A percentile compares a stretch with the other conserved stretches of the same genome.
These are phyloP conservation scores for Acleris emargana DNA, from an alignment of 2,888 invertebrate species.

Conservation along the genomic window DNA sequence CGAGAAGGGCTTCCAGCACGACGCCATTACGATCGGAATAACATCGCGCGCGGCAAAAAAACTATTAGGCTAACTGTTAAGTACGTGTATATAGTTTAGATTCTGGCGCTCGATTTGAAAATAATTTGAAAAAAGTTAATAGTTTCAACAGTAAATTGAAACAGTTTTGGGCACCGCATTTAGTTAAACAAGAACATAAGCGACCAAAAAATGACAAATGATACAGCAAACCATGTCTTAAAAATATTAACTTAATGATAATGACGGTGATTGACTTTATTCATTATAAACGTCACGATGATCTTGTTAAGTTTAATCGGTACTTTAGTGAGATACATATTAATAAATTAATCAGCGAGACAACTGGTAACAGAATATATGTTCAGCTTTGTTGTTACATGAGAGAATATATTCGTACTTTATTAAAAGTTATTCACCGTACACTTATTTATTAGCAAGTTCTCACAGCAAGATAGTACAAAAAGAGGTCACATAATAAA, in stretches of 20 bases:
- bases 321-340: no score
- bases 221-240: no score
- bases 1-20: slow-evolving; percentile 66
- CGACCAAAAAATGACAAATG: no score
- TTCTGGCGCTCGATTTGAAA: neutral
- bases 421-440: slow-evolving; percentile 2
- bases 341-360: no score
- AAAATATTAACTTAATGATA: no score
- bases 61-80: slow-evolving; percentile 40
- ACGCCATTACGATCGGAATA: slow-evolving; percentile 52
- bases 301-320: no score
- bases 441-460: slow-evolving; percentile 13
- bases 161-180: no score
- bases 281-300: neutral
- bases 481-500: slow-evolving; percentile 30
- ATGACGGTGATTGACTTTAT: neutral
- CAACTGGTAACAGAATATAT: no score
- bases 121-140: neutral
- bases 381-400: neutral
- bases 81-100: slow-evolving; percentile 33
- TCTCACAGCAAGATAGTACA: slow-evolving; percentile 11
- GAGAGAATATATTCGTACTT: neutral
- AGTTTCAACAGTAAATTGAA: neutral
- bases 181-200: no score
- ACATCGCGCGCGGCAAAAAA: slow-evolving; percentile 40